Evolutionary conservation across 2,888 invertebrate genomes (phyloP).

Genomic region (Chrysodeixis includens): DNA sequence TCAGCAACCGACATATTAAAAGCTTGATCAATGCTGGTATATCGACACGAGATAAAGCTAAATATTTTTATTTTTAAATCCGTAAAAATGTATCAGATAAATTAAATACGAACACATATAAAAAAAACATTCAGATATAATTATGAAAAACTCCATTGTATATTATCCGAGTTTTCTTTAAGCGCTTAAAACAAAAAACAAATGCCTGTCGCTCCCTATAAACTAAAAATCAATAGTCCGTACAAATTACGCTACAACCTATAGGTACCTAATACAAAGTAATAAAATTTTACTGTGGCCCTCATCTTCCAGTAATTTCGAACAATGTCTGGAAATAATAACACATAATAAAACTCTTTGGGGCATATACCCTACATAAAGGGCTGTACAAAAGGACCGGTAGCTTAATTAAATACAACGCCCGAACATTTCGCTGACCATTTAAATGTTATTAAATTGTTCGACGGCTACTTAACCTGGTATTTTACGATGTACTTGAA

Average conservation of each 20-base stretch:
- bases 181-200: neutral
- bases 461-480: conserved; percentile 79
- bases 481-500: conserved; percentile 80
- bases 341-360: conserved; percentile 80
- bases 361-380: conserved; percentile 65
- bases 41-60: too few relatives aligned
- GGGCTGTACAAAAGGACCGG: conserved; percentile 75
- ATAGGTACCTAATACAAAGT: conserved; percentile 17
- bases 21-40: too few relatives aligned
- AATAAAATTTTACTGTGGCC: conserved; percentile 54
- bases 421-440: conserved; percentile 79
- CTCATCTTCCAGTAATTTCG: conserved; percentile 59
- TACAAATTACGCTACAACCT: conserved; percentile 1
- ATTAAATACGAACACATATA: neutral
- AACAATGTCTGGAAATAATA: conserved; percentile 75
- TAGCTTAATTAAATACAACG: conserved; percentile 85
- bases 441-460: conserved; percentile 88
- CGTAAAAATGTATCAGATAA: too few relatives aligned
- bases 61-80: too few relatives aligned
- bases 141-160: too few relatives aligned
- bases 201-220: neutral
- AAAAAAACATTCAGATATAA: neutral
- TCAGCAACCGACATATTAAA: too few relatives aligned
- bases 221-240: neutral
- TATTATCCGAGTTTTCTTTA: neutral